Conservation (phyloP, 2,888 invertebrate genomes). For the Epiblema foenella region DNA sequence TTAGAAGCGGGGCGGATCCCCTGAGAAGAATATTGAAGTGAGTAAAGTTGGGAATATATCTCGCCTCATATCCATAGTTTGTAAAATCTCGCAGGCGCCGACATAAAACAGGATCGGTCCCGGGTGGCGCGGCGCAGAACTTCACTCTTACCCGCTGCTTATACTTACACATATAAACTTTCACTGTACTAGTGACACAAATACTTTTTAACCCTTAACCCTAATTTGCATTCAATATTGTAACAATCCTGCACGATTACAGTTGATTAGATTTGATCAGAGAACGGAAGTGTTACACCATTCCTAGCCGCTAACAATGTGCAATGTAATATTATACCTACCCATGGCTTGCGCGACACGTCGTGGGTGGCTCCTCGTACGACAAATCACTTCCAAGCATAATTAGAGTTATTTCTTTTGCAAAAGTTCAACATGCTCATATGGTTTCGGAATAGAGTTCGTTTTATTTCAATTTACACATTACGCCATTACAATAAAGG, state of each 20-base stretch:
- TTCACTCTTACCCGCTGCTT: conserved; percentile 45
- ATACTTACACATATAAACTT: neutral
- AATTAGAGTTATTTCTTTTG: conserved; percentile 20
- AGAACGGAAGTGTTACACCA: neutral
- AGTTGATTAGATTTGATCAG: no score
- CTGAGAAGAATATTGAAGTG: conserved; percentile 52
- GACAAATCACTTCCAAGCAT: conserved; percentile 5
- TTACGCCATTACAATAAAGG: neutral
- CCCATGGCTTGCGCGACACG: neutral
- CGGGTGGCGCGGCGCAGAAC: conserved; percentile 52
- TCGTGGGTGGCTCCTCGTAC: conserved; percentile 1
- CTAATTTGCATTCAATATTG: no score
- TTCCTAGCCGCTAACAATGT: conserved; percentile 15
- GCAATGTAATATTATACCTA: conserved; percentile 8
- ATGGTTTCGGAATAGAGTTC: neutral
- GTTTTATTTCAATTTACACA: neutral
- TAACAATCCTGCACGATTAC: no score
- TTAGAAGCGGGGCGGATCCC: conserved; percentile 47
- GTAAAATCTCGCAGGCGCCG: conserved; percentile 65
- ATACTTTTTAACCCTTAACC: neutral
- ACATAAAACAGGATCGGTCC: conserved; percentile 67
- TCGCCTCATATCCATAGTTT: conserved; percentile 67
- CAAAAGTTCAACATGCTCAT: conserved; percentile 5
- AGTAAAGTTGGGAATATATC: conserved; percentile 55
- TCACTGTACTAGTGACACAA: neutral